phyloP scores from a whole-genome alignment of 2,888 invertebrate species.

The Ennomos erosarius region DNA sequence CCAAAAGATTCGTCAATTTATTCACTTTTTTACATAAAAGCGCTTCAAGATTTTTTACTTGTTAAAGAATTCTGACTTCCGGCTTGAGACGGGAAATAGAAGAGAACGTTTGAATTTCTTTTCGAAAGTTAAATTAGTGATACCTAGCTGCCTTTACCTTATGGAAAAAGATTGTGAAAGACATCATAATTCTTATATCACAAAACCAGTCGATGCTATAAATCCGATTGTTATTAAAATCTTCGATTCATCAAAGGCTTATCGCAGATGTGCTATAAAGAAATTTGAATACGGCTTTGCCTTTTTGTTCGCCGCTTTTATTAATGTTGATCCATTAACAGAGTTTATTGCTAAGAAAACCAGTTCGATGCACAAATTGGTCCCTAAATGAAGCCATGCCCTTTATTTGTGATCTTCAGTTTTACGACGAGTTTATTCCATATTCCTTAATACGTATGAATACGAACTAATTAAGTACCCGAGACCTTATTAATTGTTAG shows the following conservation, averaged over 20 bases:
- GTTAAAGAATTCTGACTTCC: slow-evolving; percentile 20
- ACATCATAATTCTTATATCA: slow-evolving; percentile 35
- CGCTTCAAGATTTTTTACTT: slow-evolving; percentile 15
- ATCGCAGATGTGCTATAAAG: slow-evolving; percentile 59
- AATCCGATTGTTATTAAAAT: slow-evolving; percentile 59
- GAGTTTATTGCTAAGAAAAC: slow-evolving; percentile 68
- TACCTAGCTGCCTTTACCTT: slow-evolving; percentile 2
- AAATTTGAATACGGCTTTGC: slow-evolving; percentile 63
- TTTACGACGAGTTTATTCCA: slow-evolving; percentile 60
- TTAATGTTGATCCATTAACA: slow-evolving; percentile 76
- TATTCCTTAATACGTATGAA: slow-evolving; percentile 47
- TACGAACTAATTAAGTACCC: slow-evolving; percentile 47
- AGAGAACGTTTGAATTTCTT: slow-evolving; percentile 10
- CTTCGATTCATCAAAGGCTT: slow-evolving; percentile 55
- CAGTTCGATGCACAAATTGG: slow-evolving; percentile 73
- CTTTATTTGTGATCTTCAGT: slow-evolving; percentile 54
- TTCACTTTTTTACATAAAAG: slow-evolving; percentile 5
- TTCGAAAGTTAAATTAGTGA: slow-evolving; percentile 14
- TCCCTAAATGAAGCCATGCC: slow-evolving; percentile 62
- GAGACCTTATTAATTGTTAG: slow-evolving; percentile 43
- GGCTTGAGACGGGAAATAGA: slow-evolving; percentile 11
- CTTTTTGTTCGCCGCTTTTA: slow-evolving; percentile 68
- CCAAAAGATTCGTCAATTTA: slow-evolving; percentile 9
- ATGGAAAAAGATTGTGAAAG: slow-evolving; percentile 13
- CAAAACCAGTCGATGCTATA: slow-evolving; percentile 45